Evolutionary conservation across 1,140 invertebrate genomes (phyloP).

Genomic region (Drosophila sproati): DNA sequence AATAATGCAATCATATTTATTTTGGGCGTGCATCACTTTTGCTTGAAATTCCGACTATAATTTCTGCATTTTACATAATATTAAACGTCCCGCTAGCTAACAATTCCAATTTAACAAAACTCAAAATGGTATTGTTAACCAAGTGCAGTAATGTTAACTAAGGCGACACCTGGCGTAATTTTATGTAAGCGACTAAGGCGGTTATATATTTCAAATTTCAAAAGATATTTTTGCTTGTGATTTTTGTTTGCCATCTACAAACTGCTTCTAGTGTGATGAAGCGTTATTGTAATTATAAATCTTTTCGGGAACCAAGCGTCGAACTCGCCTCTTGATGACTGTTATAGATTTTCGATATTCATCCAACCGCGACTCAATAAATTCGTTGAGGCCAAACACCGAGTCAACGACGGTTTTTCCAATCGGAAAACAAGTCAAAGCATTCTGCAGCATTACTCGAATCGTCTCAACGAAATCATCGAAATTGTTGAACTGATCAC

Average conservation of each 20-base stretch:
- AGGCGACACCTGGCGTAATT: slow-evolving; percentile 7
- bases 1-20: no score
- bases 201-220: background rate
- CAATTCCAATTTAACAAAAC: background rate
- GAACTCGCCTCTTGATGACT: background rate
- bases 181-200: background rate
- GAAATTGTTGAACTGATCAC: slow-evolving; percentile 1
- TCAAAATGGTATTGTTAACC: slow-evolving; percentile 15
- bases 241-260: no score
- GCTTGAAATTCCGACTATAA: no score
- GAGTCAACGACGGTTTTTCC: background rate
- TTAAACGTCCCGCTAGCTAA: no score
- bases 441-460: slow-evolving; percentile 44
- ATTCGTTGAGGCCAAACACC: slow-evolving; percentile 30
- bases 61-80: no score
- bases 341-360: background rate
- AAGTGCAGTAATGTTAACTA: background rate
- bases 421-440: slow-evolving; percentile 39
- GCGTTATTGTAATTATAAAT: no score
- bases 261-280: no score
- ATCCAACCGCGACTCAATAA: background rate
- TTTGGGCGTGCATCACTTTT: no score
- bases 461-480: slow-evolving; percentile 21
- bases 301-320: background rate
- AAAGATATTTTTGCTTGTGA: no score